Conservation (phyloP, 35 echinoderm and acorn worm species). For the Lytechinus pictus region DNA sequence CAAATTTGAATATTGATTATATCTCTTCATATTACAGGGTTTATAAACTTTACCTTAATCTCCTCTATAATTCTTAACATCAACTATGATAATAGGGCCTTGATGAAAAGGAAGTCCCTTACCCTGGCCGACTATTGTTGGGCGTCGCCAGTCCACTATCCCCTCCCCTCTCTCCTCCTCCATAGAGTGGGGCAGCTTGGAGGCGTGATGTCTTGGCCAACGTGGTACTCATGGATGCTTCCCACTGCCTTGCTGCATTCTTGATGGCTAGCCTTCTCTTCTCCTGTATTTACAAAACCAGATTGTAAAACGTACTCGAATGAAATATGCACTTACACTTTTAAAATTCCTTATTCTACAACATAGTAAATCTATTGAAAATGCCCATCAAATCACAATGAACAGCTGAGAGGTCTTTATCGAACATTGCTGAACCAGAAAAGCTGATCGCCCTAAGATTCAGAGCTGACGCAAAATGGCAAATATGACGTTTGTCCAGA, state of each 20-base stretch:
- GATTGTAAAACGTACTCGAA: not conserved
- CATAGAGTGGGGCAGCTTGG: slow-evolving; percentile 61
- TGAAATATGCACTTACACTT: no score
- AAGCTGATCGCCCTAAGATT: no score
- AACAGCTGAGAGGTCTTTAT: no score
- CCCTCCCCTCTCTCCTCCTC: slow-evolving; percentile 8
- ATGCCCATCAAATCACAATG: no score
- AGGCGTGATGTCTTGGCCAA: slow-evolving; percentile 84
- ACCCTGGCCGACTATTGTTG: slow-evolving; percentile 78
- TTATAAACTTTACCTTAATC: no score
- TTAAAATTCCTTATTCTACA: no score
- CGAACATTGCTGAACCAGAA: no score
- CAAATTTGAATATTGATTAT: no score
- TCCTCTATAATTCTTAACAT: not conserved
- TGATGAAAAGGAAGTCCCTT: not conserved
- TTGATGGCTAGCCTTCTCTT: slow-evolving; percentile 87
- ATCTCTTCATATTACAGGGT: no score
- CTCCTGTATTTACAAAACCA: slow-evolving; percentile 66
- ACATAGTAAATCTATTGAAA: no score
- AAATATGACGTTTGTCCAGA: no score
- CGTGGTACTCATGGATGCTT: slow-evolving; percentile 69
- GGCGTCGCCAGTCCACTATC: slow-evolving; percentile 48
- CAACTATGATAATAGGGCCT: not conserved
- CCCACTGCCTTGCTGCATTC: slow-evolving; percentile 96
- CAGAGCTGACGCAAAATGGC: no score